Evolutionary conservation across 2,797 vertebrate genomes (phyloP).

Genomic region (Tokudaia tokunoshimensis): DNA sequence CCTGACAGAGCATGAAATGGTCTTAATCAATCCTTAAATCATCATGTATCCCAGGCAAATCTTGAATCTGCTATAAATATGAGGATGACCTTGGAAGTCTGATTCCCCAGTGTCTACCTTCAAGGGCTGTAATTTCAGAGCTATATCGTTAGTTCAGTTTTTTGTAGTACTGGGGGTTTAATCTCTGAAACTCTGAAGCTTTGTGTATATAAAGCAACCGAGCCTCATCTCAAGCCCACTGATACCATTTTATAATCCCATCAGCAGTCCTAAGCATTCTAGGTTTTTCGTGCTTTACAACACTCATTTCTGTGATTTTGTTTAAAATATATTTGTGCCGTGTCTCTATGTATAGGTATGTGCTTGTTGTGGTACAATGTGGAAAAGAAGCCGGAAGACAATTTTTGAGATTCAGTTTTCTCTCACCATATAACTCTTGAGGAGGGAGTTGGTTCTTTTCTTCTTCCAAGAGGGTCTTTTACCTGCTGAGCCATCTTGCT

Average conservation of each 20-base stretch:
- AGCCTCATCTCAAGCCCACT: background rate
- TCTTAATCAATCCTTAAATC: background rate
- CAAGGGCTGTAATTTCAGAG: background rate
- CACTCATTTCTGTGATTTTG: background rate
- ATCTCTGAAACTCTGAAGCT: background rate
- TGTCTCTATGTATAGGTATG: background rate
- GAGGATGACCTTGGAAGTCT: background rate
- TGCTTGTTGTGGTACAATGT: background rate
- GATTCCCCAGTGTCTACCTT: background rate
- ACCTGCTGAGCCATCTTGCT: background rate
- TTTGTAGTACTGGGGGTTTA: background rate
- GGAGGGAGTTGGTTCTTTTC: background rate
- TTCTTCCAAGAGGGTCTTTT: background rate
- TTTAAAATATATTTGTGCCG: background rate
- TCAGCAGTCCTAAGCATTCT: background rate
- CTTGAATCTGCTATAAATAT: background rate
- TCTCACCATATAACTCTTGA: background rate
- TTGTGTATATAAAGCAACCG: background rate
- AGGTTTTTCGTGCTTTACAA: background rate
- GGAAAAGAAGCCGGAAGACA: background rate
- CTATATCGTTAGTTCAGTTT: too few species aligned
- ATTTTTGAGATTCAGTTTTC: background rate
- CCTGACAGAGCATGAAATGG: background rate
- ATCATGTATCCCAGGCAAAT: background rate
- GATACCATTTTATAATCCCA: background rate